Base-by-base conservation (phyloP, 2,888 invertebrate genomes). In the Lamproptera curius region DNA sequence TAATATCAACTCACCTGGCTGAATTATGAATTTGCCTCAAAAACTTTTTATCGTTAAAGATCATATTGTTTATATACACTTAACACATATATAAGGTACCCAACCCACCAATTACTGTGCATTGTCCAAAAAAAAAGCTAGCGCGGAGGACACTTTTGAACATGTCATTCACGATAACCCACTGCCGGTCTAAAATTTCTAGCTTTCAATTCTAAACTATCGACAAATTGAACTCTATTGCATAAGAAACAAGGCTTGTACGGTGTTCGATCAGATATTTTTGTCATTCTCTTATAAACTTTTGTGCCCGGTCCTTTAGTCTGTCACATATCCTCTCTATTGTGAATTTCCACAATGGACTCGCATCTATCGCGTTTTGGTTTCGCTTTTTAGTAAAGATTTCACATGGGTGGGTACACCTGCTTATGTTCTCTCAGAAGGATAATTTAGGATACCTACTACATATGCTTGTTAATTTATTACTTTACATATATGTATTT, bases 321-420 rank as follows among this genome's bases (percentile, higher is more conserved):
- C 75, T 87, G 87, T 87, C 87, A 86, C 83, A 86, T 85, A 82
- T 82, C 81, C 84, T 83, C 67, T 67, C 76, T 61, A 83, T 86
- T 87, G 86, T 86, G 66, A 75, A 76, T 70, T 62, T 65, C 68
- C 74, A 82, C 74, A 78, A 85, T 79, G 72, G 76, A 60, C 62
- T 60, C 58, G 55, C 59, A 65, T 69, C 70, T 68, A 75, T 76
- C 67, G 67, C 64, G 69, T 78, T 80, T 77, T 71, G 59, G 59
- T 64, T 66, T 57, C 59, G 61, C 70, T 65, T 67, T 65, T 63
- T 71, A 61, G 64, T 62, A 77, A 81, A 81, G 75, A 77, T 77
- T 79, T 76, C 65, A 67, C 52, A 51, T 70, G 62, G 26, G 15
- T 34, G 28, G 28, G 28, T 28, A 37, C 85, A 85, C 83, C 85